A percentile compares a stretch with the other conserved stretches of the same genome.
phyloP scores from a whole-genome alignment of 1,140 invertebrate genomes.

The Proales similis region DNA sequence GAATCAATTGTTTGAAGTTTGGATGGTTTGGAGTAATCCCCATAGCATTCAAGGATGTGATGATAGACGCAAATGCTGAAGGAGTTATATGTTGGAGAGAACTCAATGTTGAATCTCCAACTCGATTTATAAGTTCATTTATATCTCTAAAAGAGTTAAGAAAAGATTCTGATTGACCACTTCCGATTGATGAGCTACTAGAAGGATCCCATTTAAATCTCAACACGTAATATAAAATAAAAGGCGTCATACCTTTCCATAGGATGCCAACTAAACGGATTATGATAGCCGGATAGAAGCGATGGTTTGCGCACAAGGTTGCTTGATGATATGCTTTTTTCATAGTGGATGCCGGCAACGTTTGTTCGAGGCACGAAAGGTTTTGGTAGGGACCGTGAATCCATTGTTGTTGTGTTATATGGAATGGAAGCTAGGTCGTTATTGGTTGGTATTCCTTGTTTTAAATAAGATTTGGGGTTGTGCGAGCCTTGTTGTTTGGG shows the following conservation, averaged over 20 bases:
- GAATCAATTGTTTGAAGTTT: conserved; percentile 5
- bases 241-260: too few relatives aligned
- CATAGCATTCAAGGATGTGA: background rate
- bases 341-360: too few relatives aligned
- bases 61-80: background rate
- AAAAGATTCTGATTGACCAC: background rate
- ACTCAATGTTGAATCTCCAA: background rate
- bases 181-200: background rate
- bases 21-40: conserved; percentile 24
- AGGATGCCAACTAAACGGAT: too few relatives aligned
- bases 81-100: conserved; percentile 12
- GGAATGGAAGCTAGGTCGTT: too few relatives aligned
- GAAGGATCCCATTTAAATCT: background rate
- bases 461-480: too few relatives aligned
- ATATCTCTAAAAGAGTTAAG: background rate
- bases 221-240: too few relatives aligned
- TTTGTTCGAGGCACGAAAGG: too few relatives aligned
- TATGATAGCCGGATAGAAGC: conserved; percentile 1
- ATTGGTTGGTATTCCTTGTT: too few relatives aligned
- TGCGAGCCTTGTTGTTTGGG: too few relatives aligned
- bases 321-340: too few relatives aligned
- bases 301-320: conserved; percentile 27
- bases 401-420: too few relatives aligned
- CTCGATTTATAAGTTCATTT: background rate
- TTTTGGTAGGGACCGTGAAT: too few relatives aligned